Conservation (phyloP, 2,888 invertebrate genomes). For the Megaustenia siamemsis region DNA sequence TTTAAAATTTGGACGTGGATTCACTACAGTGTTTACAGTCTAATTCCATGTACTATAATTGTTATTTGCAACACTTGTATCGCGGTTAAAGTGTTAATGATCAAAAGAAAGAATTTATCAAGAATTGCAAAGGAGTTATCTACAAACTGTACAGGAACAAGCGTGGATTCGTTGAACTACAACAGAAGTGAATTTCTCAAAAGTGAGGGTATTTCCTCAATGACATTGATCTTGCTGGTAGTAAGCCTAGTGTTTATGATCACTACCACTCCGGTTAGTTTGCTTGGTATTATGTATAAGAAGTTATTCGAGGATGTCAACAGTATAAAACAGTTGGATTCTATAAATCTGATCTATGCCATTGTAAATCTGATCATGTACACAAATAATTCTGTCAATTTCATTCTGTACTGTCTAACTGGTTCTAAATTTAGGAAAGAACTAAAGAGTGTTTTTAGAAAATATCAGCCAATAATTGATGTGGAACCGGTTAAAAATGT, state of each 20-base stretch:
- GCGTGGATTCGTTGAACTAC: neutral
- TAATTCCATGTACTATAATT: constrained; percentile 70
- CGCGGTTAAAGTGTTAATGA: constrained; percentile 51
- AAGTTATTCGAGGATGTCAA: no score
- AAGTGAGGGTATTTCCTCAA: constrained; percentile 60
- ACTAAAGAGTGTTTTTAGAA: constrained; percentile 61
- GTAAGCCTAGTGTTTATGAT: constrained; percentile 68
- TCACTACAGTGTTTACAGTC: constrained; percentile 68
- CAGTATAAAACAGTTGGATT: neutral
- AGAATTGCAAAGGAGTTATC: neutral
- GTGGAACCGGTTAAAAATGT: neutral
- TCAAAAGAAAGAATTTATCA: constrained; percentile 23
- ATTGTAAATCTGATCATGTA: constrained; percentile 44
- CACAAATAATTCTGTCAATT: constrained; percentile 66
- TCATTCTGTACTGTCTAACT: constrained; percentile 71
- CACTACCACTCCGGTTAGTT: constrained; percentile 65
- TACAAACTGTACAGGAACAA: neutral
- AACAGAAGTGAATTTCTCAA: neutral
- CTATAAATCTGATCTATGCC: neutral
- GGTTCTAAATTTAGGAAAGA: constrained; percentile 70
- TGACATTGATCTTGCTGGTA: constrained; percentile 67
- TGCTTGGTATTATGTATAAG: constrained; percentile 61
- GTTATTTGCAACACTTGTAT: constrained; percentile 69
- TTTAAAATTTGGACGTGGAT: constrained; percentile 70
- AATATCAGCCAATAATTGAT: neutral